Base-by-base conservation (phyloP, 2,888 invertebrate species). In the Lepidochitona cinerea region DNA sequence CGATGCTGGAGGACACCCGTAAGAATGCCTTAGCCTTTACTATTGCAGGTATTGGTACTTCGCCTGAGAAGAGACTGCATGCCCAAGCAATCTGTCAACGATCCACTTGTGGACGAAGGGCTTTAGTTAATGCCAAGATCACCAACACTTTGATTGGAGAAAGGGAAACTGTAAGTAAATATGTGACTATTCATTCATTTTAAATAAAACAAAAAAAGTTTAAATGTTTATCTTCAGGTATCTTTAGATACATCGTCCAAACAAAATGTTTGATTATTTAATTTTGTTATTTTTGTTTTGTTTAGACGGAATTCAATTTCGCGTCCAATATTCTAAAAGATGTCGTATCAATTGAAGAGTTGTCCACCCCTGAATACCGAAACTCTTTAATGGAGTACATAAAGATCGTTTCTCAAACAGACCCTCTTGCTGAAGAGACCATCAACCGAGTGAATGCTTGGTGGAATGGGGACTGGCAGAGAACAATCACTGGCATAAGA, bases 351-450 rank as follows among this genome's bases (percentile, higher is more conserved):
- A n/a, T n/a, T n/a, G n/a, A n/a, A 4, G 72, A 75, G 37, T 66
- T 84, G 23, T 53, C 78, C 12, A 75, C 75, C 32, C 71, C 74
- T 12, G 53, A 75, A 23, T 82, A 83, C 67, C 81, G 79, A 33
- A 71, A 73, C 65, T 66, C 74, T 12, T 41, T 83, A 4, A 68
- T 77, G 14, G 69, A 79, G 32, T 72, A 81, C 64, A 78, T 84
- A 32, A 37, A 75, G 52, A 35, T 71, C 3, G 59, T 32, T 7
- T 59, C 59, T 32, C 23, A 29, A 2, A 59, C 26, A 29, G 59
- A 59, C 59, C 59, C 59, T 32, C 23, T 59, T 26, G 1, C 23
- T 29, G 59, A 59, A 29, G 29, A 7, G 4, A 9, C 9, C 4
- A 26, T 59, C 26, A 59, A 32, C 29, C 23, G 23, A 4, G 18